phyloP scores from a whole-genome alignment of 64 coral and sea anemone species.

The Stylophora pistillata region DNA sequence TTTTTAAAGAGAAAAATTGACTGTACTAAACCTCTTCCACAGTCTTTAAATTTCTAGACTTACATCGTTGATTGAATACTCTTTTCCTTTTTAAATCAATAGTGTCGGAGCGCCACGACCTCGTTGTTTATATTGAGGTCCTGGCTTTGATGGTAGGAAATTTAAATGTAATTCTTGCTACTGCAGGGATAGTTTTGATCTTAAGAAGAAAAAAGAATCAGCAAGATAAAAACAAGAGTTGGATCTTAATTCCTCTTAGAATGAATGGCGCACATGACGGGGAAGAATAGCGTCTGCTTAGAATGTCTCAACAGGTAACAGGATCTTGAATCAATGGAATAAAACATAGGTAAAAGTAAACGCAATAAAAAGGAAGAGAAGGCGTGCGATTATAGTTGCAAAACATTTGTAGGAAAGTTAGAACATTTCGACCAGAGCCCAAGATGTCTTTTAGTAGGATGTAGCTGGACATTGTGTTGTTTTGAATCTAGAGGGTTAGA shows the following conservation, averaged over 20 bases:
- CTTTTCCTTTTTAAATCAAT: not conserved
- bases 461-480: too few species aligned
- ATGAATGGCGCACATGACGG: not conserved
- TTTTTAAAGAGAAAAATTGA: not conserved
- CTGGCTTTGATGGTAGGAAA: not conserved
- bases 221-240: not conserved
- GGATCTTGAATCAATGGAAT: not conserved
- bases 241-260: not conserved
- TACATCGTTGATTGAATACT: too few species aligned
- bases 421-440: too few species aligned
- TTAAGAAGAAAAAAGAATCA: not conserved
- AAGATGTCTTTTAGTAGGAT: too few species aligned
- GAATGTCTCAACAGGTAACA: not conserved
- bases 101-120: not conserved
- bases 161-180: not conserved
- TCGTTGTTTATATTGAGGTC: not conserved
- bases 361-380: too few species aligned
- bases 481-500: too few species aligned
- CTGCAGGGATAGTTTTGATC: not conserved
- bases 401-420: too few species aligned
- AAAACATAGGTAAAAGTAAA: too few species aligned
- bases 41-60: not conserved
- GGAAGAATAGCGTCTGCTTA: not conserved
- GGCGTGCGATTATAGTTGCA: too few species aligned
- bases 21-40: not conserved